Evolutionary conservation across 2,888 invertebrate genomes (phyloP).

Genomic region (Coelopa pilipes): DNA sequence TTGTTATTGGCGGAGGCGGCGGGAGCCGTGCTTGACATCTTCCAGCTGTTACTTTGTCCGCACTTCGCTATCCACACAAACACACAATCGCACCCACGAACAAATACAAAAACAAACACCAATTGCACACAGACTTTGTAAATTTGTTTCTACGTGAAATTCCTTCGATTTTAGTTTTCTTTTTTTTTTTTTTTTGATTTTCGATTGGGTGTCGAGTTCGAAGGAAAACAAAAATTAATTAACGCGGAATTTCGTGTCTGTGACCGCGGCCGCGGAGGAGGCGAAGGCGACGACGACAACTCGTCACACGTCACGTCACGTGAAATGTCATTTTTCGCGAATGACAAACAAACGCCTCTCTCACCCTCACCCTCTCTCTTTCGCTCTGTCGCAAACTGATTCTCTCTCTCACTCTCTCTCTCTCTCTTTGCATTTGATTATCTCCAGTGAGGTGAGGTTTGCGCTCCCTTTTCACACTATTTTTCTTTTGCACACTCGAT

Average conservation of each 20-base stretch:
- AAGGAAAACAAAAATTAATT: not conserved
- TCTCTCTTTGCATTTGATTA: conserved; percentile 5
- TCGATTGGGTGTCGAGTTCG: not conserved
- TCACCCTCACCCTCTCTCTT: not conserved
- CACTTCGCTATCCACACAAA: too few relatives aligned
- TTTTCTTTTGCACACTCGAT: too few relatives aligned
- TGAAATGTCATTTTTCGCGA: conserved; percentile 3
- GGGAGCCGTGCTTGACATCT: too few relatives aligned
- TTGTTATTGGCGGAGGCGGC: too few relatives aligned
- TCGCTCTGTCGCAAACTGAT: not conserved
- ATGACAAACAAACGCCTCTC: not conserved
- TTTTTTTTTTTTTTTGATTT: conserved; percentile 7
- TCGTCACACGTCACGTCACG: too few relatives aligned
- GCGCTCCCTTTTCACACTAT: too few relatives aligned
- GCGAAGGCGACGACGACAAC: not conserved
- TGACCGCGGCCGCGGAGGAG: not conserved
- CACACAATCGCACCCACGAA: too few relatives aligned
- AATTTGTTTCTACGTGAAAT: not conserved
- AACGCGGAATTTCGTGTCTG: not conserved
- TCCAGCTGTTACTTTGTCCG: too few relatives aligned
- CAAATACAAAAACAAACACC: too few relatives aligned
- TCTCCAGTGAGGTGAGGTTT: too few relatives aligned
- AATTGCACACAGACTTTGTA: too few relatives aligned
- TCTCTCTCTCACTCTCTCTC: not conserved
- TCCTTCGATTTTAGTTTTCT: not conserved